Percentiles rank a stretch among this genome's conserved stretches.
phyloP scores from a whole-genome alignment of 2,113 vertebrate genomes.

The Hydropotes inermis region DNA sequence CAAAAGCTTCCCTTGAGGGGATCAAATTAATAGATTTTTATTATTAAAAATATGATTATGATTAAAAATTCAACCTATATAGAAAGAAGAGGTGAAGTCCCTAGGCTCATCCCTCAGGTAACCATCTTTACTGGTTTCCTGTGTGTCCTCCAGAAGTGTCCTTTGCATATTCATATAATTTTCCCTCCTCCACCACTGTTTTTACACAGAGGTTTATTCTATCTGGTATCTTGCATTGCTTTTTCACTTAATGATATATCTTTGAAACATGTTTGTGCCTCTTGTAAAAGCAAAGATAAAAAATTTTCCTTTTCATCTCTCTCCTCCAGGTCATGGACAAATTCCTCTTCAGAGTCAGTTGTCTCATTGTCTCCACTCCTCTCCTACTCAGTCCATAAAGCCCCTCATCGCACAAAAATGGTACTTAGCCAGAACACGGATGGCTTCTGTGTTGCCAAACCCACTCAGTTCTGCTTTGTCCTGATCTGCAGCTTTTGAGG shows the following conservation, averaged over 20 bases:
- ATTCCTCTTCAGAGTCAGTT: background rate
- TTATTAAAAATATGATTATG: constrained; percentile 36
- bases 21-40: constrained; percentile 49
- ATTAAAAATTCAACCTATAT: background rate
- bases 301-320: background rate
- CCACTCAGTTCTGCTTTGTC: background rate
- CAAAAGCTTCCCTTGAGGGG: background rate
- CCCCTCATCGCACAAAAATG: accelerated
- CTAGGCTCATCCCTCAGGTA: background rate
- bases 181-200: no score
- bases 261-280: background rate
- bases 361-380: background rate
- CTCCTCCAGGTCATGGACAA: background rate
- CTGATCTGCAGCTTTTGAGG: background rate
- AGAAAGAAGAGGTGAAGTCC: background rate
- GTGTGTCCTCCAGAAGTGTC: background rate
- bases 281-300: background rate
- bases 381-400: background rate
- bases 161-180: background rate
- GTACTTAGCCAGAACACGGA: accelerated
- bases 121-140: background rate
- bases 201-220: background rate
- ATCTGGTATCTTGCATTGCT: background rate
- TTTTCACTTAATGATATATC: background rate
- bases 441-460: background rate